Evolutionary conservation across 2,797 vertebrate species (phyloP), one percentile per base, ranked within the genome.

Genomic region (Anomalospiza imberbis): DNA sequence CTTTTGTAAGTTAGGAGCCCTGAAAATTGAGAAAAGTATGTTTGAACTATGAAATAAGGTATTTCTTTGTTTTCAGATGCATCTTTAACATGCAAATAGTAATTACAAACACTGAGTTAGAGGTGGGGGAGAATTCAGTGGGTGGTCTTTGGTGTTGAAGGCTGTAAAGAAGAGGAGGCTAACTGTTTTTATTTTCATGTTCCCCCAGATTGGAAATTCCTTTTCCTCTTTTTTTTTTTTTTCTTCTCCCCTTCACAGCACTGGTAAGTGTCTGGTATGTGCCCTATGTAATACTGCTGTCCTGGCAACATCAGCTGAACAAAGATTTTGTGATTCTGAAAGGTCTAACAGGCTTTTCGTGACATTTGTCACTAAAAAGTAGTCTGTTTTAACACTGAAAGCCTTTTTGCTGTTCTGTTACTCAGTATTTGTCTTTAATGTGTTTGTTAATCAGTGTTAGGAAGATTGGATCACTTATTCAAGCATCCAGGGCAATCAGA

Each of bases 401-500:
- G 26, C 73, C 19, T 86, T 96, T 95, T 32, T 28, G 17, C 29
- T 38, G 6, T 68, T 90, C 21, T 75, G 12, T 91, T 94, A 45
- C 62, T 91, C 29, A 3, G 58, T 70, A 34, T 88, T 94, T 89
- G 44, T 82, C 81, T 88, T 57, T 84, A 88, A 81, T 36, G 65
- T 87, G 63, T 84, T 84, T 89, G 58, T 89, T 95, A 73, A 42
- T 88, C 71, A 76, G 48, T 81, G 53, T 91, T 89, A 25, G 61
- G 57, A 89, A 58, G 58, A n/a, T 63, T 94, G 82, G 70, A 93
- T 95, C 84, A 47, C 70, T 88, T 92, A 66, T 0, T 94, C 92
- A 91, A 93, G 87, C 70, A 85, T 94, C 89, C 82, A 89, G 71
- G 73, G 73, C 79, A 91, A 85, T 95, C 78, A 88, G 24, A 67